Conservation (phyloP, 2,888 invertebrate species). For the Labia minor region DNA sequence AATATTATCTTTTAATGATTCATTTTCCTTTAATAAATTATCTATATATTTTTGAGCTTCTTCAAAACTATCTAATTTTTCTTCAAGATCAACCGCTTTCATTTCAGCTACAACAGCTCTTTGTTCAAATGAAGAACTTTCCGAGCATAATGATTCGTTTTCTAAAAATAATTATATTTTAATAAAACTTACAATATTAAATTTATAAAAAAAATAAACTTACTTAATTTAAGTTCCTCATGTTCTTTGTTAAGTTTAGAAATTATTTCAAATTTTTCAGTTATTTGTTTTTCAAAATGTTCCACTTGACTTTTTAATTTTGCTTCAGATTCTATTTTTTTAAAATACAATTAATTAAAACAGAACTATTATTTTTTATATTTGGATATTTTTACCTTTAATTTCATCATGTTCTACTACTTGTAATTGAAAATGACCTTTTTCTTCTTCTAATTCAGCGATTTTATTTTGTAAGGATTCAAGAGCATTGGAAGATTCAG, state of each 20-base stretch:
- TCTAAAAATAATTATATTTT: not conserved
- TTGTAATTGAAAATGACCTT: conserved; percentile 78
- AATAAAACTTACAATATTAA: not conserved
- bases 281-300: conserved; percentile 42
- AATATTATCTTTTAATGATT: conserved; percentile 36
- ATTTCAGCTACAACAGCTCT: conserved; percentile 58
- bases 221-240: not conserved
- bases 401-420: conserved; percentile 68
- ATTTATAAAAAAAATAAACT: not conserved
- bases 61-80: conserved; percentile 46
- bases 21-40: conserved; percentile 43
- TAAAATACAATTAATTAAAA: not conserved
- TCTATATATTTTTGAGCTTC: conserved; percentile 34
- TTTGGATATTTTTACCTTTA: conserved; percentile 49
- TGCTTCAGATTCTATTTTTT: conserved; percentile 31
- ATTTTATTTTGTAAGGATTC: conserved; percentile 54
- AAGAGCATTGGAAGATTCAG: not conserved
- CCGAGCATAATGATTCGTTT: conserved; percentile 15
- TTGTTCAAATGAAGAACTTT: conserved; percentile 32
- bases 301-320: conserved; percentile 29
- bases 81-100: conserved; percentile 65
- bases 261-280: conserved; percentile 43
- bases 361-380: not conserved
- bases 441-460: conserved; percentile 79
- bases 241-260: not conserved